These are phyloP conservation scores for Fissipunctia ypsillon DNA, from an alignment of 2,888 invertebrate genomes.

Conservation along the genomic window DNA sequence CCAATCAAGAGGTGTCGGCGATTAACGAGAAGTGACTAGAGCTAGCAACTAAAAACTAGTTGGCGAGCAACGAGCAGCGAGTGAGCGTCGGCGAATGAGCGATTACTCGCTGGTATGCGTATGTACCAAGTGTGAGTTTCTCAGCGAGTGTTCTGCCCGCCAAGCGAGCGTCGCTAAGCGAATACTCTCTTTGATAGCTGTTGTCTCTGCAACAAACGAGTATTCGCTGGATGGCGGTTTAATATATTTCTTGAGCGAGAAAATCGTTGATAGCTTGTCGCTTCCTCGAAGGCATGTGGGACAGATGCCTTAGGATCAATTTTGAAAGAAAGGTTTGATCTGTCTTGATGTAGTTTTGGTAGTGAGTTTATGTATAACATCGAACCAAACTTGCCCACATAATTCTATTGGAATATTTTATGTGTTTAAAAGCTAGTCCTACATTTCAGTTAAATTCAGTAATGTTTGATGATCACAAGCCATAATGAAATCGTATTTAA, in stretches of 20 bases:
- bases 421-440: background rate
- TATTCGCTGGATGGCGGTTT: background rate
- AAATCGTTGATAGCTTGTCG: too few species aligned
- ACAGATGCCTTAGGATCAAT: background rate
- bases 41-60: background rate
- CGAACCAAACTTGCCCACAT: background rate
- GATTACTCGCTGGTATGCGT: background rate
- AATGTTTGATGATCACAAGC: background rate
- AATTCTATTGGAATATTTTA: background rate
- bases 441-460: too few species aligned
- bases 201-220: background rate
- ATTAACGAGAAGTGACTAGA: too few species aligned
- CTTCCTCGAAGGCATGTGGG: too few species aligned
- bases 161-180: background rate
- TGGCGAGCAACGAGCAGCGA: background rate
- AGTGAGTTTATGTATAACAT: background rate
- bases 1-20: too few species aligned
- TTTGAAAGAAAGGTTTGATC: background rate
- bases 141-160: too few species aligned
- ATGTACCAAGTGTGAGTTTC: background rate
- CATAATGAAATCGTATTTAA: background rate
- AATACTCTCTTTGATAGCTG: background rate
- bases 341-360: background rate
- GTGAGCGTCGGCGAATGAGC: background rate
- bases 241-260: too few species aligned